phyloP scores from a whole-genome alignment of 2,888 invertebrate genomes.

The Sarcophaga caerulescens region DNA sequence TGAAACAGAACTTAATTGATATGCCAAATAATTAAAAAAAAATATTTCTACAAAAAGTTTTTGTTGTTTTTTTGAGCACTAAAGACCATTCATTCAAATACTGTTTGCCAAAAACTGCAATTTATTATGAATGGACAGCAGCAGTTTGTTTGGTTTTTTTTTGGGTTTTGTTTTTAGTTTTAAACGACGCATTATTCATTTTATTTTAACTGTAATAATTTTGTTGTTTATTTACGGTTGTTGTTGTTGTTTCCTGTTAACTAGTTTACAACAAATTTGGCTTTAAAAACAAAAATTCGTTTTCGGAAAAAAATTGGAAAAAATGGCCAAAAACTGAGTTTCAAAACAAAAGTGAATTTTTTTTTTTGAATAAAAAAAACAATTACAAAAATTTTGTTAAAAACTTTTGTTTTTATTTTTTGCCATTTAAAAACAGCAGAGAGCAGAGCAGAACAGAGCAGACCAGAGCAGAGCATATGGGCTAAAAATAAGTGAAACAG shows the following conservation, averaged over 20 bases:
- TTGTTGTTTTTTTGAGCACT: no score
- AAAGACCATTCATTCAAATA: no score
- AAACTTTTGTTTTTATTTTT: conserved; percentile 41
- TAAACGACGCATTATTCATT: no score
- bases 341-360: conserved; percentile 62
- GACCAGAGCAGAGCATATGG: no score
- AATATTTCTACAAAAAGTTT: no score
- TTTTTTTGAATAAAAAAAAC: conserved; percentile 15
- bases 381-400: conserved; percentile 43
- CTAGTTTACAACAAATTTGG: conserved; percentile 9
- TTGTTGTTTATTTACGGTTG: neutral
- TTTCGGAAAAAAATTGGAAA: conserved; percentile 48
- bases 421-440: conserved; percentile 51
- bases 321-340: conserved; percentile 34
- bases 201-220: neutral
- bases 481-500: conserved; percentile 6
- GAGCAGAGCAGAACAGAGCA: no score
- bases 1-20: no score
- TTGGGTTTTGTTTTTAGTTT: no score
- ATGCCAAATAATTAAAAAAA: no score
- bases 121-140: no score
- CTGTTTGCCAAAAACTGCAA: no score
- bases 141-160: no score
- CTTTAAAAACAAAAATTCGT: neutral
- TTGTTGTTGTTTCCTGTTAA: conserved; percentile 1